Percentiles rank a stretch among this genome's conserved stretches.
These are phyloP conservation scores for Hybognathus amarus DNA, from an alignment of 2,797 vertebrate genomes.

Conservation along the genomic window DNA sequence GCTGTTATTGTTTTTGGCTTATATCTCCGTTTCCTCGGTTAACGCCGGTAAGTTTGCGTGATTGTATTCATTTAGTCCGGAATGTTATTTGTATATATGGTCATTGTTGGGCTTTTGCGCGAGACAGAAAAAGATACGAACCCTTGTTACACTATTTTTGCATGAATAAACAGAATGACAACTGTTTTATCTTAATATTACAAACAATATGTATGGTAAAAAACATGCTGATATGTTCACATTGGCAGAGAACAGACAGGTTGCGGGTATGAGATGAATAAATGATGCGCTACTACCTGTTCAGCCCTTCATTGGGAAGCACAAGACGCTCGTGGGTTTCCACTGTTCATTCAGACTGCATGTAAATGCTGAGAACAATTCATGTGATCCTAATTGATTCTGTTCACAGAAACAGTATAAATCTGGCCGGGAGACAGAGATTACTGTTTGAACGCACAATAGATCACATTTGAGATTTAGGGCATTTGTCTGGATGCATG, in stretches of 20 bases:
- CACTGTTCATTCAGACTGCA: slow-evolving; percentile 25
- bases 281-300: slow-evolving; percentile 59
- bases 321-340: slow-evolving; percentile 29
- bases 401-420: background rate
- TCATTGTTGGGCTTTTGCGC: background rate
- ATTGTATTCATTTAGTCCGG: slow-evolving; percentile 49
- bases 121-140: background rate
- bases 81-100: background rate
- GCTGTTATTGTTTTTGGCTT: slow-evolving; percentile 71
- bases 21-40: slow-evolving; percentile 73
- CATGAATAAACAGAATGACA: background rate
- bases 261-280: slow-evolving; percentile 43
- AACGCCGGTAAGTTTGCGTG: slow-evolving; percentile 78
- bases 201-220: background rate
- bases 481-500: slow-evolving; percentile 6
- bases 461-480: slow-evolving; percentile 2
- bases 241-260: slow-evolving; percentile 27
- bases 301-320: slow-evolving; percentile 48
- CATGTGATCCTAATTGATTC: slow-evolving; percentile 26
- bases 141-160: background rate
- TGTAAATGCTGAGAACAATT: slow-evolving; percentile 41
- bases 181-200: background rate
- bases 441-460: slow-evolving; percentile 2
- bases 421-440: background rate
- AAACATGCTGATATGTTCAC: background rate